Conservation (phyloP, 2,888 invertebrate species). For the Cerastis leucographa region DNA sequence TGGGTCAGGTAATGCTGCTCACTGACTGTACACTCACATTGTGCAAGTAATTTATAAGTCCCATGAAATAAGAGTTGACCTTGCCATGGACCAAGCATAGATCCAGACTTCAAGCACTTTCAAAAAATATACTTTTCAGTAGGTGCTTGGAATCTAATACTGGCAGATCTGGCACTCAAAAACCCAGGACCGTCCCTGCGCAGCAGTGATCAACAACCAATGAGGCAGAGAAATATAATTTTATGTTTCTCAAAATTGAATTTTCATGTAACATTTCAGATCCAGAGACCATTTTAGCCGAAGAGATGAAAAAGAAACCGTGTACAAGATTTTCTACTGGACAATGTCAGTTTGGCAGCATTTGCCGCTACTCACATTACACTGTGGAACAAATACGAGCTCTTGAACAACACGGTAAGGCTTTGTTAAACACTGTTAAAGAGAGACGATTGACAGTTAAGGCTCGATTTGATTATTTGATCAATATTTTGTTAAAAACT, state of each 20-base stretch:
- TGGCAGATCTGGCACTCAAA: neutral
- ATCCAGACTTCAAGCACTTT: neutral
- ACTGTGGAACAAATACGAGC: conserved; percentile 89
- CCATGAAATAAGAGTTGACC: neutral
- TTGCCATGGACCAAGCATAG: neutral
- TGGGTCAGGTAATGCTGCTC: too few species aligned
- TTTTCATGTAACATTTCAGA: conserved; percentile 81
- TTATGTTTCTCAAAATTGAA: neutral
- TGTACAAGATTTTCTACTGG: conserved; percentile 91
- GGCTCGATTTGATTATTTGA: too few species aligned
- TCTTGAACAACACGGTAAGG: conserved; percentile 83
- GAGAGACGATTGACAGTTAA: neutral
- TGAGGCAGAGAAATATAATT: neutral
- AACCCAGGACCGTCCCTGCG: neutral
- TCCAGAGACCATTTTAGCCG: conserved; percentile 91
- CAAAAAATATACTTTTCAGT: neutral
- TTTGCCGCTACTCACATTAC: conserved; percentile 93
- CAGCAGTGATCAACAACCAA: neutral
- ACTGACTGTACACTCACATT: neutral
- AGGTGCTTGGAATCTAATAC: neutral
- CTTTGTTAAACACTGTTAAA: neutral
- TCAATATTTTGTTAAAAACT: too few species aligned
- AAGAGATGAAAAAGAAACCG: conserved; percentile 92
- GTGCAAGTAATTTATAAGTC: neutral
- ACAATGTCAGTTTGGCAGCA: conserved; percentile 92